Conservation (phyloP, 2,888 invertebrate genomes). For the Cristatella mucedo region DNA sequence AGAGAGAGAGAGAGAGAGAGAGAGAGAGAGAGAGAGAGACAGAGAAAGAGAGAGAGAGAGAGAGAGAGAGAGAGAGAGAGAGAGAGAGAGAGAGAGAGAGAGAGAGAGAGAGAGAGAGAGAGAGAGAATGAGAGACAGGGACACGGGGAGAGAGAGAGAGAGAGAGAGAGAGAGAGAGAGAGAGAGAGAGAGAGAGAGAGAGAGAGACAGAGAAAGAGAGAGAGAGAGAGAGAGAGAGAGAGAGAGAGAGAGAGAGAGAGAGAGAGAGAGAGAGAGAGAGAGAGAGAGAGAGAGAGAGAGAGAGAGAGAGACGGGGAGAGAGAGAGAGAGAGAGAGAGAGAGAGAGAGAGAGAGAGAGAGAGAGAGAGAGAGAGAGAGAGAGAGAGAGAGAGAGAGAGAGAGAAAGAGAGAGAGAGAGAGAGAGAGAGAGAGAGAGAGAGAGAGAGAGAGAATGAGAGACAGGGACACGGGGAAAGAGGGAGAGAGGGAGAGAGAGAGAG, state of each 20-base stretch:
- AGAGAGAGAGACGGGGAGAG: too few species aligned
- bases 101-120: background rate
- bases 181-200: background rate
- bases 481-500: too few species aligned
- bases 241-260: slow-evolving; percentile 12
- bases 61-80: slow-evolving; percentile 1
- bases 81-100: slow-evolving; percentile 1
- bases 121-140: too few species aligned
- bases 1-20: slow-evolving; percentile 4
- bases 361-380: background rate
- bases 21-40: slow-evolving; percentile 1
- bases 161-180: background rate
- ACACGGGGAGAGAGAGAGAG: too few species aligned
- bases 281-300: background rate
- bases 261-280: slow-evolving; percentile 11
- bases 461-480: too few species aligned
- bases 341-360: background rate
- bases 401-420: background rate
- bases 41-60: background rate
- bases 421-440: background rate
- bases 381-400: background rate
- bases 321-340: background rate
- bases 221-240: slow-evolving; percentile 12
- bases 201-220: slow-evolving; percentile 3
- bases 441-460: too few species aligned